Percentiles rank a stretch among this genome's conserved stretches.
Conservation (phyloP, 2,888 invertebrate genomes). For the Pterostichus niger region DNA sequence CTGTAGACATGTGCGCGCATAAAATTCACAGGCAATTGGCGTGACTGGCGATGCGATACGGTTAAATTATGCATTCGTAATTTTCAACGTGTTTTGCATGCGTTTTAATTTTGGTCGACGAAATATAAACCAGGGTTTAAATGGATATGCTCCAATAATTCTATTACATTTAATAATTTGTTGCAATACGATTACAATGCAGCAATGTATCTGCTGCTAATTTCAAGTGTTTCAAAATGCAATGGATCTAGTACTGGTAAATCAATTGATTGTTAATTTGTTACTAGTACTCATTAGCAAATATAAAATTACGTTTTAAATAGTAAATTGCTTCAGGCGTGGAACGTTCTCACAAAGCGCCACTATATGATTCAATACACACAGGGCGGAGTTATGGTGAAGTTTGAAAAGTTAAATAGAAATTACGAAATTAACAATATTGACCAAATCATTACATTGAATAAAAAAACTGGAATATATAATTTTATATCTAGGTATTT, state of each 20-base stretch:
- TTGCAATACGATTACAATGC: conserved; percentile 8
- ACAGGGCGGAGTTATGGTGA: neutral
- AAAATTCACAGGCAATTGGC: conserved; percentile 53
- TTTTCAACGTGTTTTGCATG: conserved; percentile 47
- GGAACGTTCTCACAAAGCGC: neutral
- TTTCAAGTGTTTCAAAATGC: conserved; percentile 28
- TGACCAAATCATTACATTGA: neutral
- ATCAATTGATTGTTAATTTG: conserved; percentile 17
- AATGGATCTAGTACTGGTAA: neutral
- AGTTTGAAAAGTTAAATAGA: too few relatives aligned
- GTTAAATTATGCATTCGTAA: conserved; percentile 51
- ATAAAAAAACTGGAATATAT: neutral
- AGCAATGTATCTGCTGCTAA: conserved; percentile 1
- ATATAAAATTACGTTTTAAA: neutral
- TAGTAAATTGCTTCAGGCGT: neutral
- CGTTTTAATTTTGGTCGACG: conserved; percentile 43
- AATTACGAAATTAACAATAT: neutral
- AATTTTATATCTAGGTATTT: too few relatives aligned
- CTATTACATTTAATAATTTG: conserved; percentile 48
- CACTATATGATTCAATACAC: neutral
- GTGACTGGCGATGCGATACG: conserved; percentile 19
- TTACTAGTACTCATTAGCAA: neutral
- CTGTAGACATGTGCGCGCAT: conserved; percentile 58
- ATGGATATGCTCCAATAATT: conserved; percentile 39
- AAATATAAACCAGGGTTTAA: conserved; percentile 35